phyloP scores from a whole-genome alignment of 2,888 invertebrate species.

The Stenodera caucasica region DNA sequence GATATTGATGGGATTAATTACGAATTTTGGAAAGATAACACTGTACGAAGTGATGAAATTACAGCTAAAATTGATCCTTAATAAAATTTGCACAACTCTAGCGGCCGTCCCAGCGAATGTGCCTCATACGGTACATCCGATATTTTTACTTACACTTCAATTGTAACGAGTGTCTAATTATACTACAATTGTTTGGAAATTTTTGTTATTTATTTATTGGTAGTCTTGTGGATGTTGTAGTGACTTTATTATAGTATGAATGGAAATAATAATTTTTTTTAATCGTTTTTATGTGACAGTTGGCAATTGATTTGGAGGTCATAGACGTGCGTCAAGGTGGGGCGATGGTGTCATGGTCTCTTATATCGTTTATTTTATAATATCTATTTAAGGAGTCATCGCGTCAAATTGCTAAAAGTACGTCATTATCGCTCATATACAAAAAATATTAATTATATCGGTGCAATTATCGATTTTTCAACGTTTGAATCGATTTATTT shows the following conservation, averaged over 20 bases:
- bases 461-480: no score
- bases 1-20: constrained; percentile 63
- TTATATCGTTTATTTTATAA: constrained; percentile 13
- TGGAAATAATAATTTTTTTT: neutral
- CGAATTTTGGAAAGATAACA: constrained; percentile 60
- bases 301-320: constrained; percentile 3
- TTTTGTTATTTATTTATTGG: no score
- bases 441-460: no score
- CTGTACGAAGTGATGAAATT: constrained; percentile 2
- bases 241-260: no score
- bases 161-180: no score
- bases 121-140: no score
- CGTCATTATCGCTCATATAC: neutral
- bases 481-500: no score
- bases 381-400: constrained; percentile 6
- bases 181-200: no score
- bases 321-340: constrained; percentile 16
- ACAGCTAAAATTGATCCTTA: neutral
- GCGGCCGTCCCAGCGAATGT: no score
- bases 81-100: neutral
- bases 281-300: neutral
- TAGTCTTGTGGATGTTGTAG: no score
- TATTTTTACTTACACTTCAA: no score
- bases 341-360: constrained; percentile 16
- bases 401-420: neutral